Conservation (phyloP, 2,888 invertebrate genomes). For the Gasteruption jaculator region DNA sequence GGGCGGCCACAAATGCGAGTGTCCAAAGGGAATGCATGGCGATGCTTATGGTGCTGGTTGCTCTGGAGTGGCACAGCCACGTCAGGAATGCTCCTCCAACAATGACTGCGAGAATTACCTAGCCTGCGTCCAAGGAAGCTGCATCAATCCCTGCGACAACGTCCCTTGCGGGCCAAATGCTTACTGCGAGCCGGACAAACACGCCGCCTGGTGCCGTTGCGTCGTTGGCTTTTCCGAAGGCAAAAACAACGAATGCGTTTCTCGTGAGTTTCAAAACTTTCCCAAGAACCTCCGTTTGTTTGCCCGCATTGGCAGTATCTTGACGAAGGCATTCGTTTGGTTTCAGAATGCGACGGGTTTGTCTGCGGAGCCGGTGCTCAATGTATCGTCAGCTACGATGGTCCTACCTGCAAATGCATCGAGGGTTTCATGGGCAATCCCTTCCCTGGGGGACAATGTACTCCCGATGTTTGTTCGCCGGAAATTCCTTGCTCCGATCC, state of each 20-base stretch:
- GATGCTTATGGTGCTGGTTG: slow-evolving; percentile 84
- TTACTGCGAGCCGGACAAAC: slow-evolving; percentile 82
- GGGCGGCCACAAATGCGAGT: slow-evolving; percentile 81
- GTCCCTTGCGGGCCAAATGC: slow-evolving; percentile 80
- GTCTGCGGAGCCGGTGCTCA: slow-evolving; percentile 79
- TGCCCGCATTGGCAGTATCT: background rate
- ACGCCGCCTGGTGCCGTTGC: slow-evolving; percentile 86
- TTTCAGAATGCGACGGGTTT: slow-evolving; percentile 67
- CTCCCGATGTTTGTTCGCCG: slow-evolving; percentile 76
- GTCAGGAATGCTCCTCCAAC: slow-evolving; percentile 66
- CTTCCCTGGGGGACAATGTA: slow-evolving; percentile 84
- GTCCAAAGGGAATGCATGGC: slow-evolving; percentile 77
- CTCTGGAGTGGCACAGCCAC: slow-evolving; percentile 56
- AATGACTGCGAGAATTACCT: slow-evolving; percentile 77
- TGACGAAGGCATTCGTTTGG: background rate
- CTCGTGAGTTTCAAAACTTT: slow-evolving; percentile 57
- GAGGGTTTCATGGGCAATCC: slow-evolving; percentile 87
- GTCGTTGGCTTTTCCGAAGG: slow-evolving; percentile 77
- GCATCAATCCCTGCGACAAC: slow-evolving; percentile 75
- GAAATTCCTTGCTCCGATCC: slow-evolving; percentile 73
- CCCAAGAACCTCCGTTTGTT: slow-evolving; percentile 7
- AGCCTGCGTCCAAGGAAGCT: slow-evolving; percentile 73
- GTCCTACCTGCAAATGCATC: slow-evolving; percentile 84
- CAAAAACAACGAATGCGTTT: slow-evolving; percentile 76
- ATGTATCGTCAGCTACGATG: slow-evolving; percentile 78